Evolutionary conservation across 2,888 invertebrate genomes (phyloP), one percentile per base, ranked within the genome.

Genomic region (Lithosia quadra): DNA sequence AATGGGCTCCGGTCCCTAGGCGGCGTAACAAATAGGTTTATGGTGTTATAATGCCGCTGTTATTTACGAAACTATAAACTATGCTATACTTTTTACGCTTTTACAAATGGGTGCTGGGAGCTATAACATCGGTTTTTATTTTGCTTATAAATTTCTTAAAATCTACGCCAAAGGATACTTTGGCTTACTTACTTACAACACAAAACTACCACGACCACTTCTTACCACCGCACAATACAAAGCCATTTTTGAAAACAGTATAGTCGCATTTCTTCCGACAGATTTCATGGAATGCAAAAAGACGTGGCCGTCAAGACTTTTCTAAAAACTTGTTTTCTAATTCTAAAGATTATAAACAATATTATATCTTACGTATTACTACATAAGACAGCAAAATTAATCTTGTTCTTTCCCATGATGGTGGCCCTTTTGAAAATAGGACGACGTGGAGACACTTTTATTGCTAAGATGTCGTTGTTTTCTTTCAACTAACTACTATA

Each of bases 31-130:
- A 80, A 76, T 72, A 80, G 74, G 58, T 74, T 78, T 70, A 75
- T 78, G 55, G 63, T 67, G 69, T 78, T 73, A 74, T 78, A 72
- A 78, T 75, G 64, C 60, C 62, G 61, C 43, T 22, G 66, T 69
- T 78, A 79, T 78, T 78, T 78, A 69, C 68, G 68, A 72, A 75
- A 71, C 76, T 67, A 77, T 80, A 73, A 77, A 80, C 68, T 70
- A 58, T 34, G 65, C 56, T 55, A n/a, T n/a, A 71, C 74, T 67
- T 58, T 63, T 63, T 59, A 63, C 24, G 61, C 58, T 34, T 60
- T 71, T 56, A 66, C 64, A 67, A 64, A 66, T 57, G 36, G 53
- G 64, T 61, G 28, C 59, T 59, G 49, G 61, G n/a, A 18, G 33
- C 34, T 24, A 59, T 21, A 36, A 69, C 34, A 34, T 15, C 22